Conservation (phyloP, 2,888 invertebrate genomes). For the Xestobium rufovillosum region DNA sequence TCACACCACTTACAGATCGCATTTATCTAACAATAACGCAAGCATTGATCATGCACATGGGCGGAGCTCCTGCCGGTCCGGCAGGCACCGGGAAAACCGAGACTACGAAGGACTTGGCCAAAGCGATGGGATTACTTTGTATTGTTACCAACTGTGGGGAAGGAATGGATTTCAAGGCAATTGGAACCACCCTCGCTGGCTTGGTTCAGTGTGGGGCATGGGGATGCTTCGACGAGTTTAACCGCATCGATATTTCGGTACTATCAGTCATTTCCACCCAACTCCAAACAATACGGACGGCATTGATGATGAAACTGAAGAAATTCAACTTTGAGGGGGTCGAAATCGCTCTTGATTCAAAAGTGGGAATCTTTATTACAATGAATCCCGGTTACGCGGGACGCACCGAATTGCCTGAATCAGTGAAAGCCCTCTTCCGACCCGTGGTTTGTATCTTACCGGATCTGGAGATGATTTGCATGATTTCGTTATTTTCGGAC, state of each 20-base stretch:
- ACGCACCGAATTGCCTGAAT: constrained; percentile 85
- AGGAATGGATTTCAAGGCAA: constrained; percentile 84
- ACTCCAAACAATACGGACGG: constrained; percentile 81
- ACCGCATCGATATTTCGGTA: constrained; percentile 86
- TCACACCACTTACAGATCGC: constrained; percentile 86
- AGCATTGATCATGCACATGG: constrained; percentile 84
- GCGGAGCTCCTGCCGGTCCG: constrained; percentile 83
- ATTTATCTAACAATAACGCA: constrained; percentile 91
- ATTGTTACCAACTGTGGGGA: constrained; percentile 90
- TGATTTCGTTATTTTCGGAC: constrained; percentile 86
- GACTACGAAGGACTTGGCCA: constrained; percentile 85
- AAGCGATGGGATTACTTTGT: constrained; percentile 75
- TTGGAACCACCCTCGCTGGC: constrained; percentile 68
- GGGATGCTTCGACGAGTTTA: constrained; percentile 96
- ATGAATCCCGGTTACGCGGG: constrained; percentile 95
- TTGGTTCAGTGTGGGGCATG: constrained; percentile 85
- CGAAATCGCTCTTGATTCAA: constrained; percentile 73
- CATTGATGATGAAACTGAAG: constrained; percentile 65
- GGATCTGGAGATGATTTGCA: constrained; percentile 85
- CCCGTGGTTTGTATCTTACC: constrained; percentile 91
- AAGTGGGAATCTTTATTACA: constrained; percentile 89
- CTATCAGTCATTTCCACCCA: constrained; percentile 90
- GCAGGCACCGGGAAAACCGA: constrained; percentile 87
- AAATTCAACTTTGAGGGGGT: constrained; percentile 58
- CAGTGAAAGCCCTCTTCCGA: constrained; percentile 83